These are phyloP conservation scores for Girardia tigrina DNA, from an alignment of 2,888 invertebrate species.

Conservation along the genomic window DNA sequence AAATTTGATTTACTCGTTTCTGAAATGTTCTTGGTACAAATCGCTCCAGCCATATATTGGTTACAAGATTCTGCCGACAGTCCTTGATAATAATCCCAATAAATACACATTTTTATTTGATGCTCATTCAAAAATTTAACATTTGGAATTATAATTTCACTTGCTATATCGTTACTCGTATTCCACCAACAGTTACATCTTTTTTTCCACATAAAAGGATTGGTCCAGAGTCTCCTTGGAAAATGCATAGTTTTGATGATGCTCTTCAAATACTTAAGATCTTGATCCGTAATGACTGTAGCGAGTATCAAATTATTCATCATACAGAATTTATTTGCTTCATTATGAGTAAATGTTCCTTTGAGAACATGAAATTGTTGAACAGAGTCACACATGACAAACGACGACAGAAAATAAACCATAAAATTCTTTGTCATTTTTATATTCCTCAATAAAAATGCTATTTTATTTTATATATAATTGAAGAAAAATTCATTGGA, in stretches of 20 bases:
- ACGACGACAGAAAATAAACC: not conserved
- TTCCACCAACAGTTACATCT: not conserved
- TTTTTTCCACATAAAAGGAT: slow-evolving; percentile 1
- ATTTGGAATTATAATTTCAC: not conserved
- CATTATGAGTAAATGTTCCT: slow-evolving; percentile 12
- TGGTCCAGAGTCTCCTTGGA: not conserved
- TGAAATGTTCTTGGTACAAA: not conserved
- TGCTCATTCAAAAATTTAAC: not conserved
- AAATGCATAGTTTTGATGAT: slow-evolving; percentile 12
- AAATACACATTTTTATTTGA: slow-evolving; percentile 18
- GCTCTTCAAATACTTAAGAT: not conserved
- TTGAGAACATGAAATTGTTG: not conserved
- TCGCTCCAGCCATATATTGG: not conserved
- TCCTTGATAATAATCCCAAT: slow-evolving; percentile 12
- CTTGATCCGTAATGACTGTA: not conserved
- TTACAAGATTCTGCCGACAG: slow-evolving; percentile 4
- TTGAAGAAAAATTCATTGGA: too few species aligned
- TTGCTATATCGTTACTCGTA: not conserved
- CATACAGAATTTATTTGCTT: not conserved
- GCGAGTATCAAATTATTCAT: not conserved
- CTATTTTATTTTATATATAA: too few species aligned
- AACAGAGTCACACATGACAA: not conserved
- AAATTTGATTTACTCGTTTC: not conserved
- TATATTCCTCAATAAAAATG: too few species aligned
- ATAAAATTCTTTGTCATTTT: not conserved